Conservation (phyloP, 2,888 invertebrate species). For the Dasypogon diadema region DNA sequence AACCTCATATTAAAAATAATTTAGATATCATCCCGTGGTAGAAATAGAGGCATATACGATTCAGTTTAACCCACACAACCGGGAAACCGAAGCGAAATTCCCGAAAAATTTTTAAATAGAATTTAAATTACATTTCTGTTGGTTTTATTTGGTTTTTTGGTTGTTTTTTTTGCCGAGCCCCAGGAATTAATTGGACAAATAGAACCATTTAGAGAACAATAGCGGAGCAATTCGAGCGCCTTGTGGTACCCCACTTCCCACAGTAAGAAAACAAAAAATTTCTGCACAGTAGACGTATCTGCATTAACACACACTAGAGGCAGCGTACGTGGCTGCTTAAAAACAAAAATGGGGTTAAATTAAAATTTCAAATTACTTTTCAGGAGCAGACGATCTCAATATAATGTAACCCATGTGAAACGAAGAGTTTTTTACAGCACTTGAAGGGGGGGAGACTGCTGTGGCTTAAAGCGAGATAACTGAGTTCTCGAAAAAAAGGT, state of each 20-base stretch:
- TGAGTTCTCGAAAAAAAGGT: constrained; percentile 47
- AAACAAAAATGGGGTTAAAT: constrained; percentile 36
- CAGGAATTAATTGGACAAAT: constrained; percentile 56
- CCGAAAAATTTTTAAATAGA: constrained; percentile 12
- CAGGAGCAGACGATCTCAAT: constrained; percentile 43
- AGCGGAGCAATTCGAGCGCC: constrained; percentile 45
- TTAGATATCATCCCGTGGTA: constrained; percentile 55
- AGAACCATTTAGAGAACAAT: constrained; percentile 56
- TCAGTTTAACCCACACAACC: no score
- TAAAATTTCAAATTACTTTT: constrained; percentile 43
- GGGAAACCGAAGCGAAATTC: no score
- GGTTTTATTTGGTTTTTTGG: constrained; percentile 46
- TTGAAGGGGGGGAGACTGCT: background rate
- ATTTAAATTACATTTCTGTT: constrained; percentile 32
- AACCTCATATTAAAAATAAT: constrained; percentile 56
- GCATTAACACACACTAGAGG: constrained; percentile 14
- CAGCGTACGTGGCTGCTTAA: background rate
- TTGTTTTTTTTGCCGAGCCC: constrained; percentile 41
- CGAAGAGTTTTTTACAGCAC: constrained; percentile 12
- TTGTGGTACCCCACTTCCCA: constrained; percentile 8
- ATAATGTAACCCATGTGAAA: constrained; percentile 28
- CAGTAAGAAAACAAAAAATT: background rate
- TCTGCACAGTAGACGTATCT: constrained; percentile 16
- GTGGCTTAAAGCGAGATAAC: constrained; percentile 28
- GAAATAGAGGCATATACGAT: no score